phyloP scores from a whole-genome alignment of 2,797 vertebrate genomes.

The Chelon labrosus region DNA sequence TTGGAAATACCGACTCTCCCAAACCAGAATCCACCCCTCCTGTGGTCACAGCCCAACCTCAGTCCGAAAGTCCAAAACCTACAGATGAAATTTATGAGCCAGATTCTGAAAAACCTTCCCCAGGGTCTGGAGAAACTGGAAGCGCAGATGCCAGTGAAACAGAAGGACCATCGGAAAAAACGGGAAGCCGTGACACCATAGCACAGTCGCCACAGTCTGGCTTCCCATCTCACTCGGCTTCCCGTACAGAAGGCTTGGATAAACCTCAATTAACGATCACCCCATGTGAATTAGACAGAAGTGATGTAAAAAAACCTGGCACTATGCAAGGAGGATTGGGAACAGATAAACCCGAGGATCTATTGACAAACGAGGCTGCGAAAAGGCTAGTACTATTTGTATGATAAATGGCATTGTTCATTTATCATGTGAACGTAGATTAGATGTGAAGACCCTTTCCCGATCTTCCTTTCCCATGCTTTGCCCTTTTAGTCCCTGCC shows the following conservation, averaged over 20 bases:
- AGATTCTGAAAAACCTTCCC: constrained; percentile 69
- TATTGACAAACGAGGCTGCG: constrained; percentile 69
- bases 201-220: constrained; percentile 61
- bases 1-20: constrained; percentile 77
- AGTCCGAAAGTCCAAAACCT: constrained; percentile 58
- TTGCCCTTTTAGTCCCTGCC: background rate
- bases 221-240: constrained; percentile 50
- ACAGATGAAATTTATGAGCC: constrained; percentile 48
- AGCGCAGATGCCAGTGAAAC: constrained; percentile 78
- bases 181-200: constrained; percentile 74
- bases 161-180: constrained; percentile 75
- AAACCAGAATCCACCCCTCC: constrained; percentile 64
- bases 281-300: constrained; percentile 51
- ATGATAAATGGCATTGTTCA: constrained; percentile 88
- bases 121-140: constrained; percentile 76
- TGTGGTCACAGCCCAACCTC: constrained; percentile 67
- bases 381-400: constrained; percentile 92
- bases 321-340: constrained; percentile 43
- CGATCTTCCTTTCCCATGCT: background rate
- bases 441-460: constrained; percentile 3
- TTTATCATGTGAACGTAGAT: constrained; percentile 86
- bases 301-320: constrained; percentile 34
- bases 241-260: constrained; percentile 58
- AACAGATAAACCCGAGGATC: constrained; percentile 68
- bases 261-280: constrained; percentile 55